These are phyloP conservation scores for human (Homo sapiens) DNA, from an alignment of 2,113 vertebrate genomes.

Conservation along the genomic window GRCh38 chr13:93012501-93013000, in stretches of 20 bases:
- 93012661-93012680: conserved; percentile 78
- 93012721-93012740: conserved; percentile 77
- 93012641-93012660: conserved; percentile 65
- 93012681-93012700: conserved; percentile 65
- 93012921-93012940: conserved; percentile 48
- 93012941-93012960: conserved; percentile 24
- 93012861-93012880: background rate
- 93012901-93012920: conserved; percentile 60
- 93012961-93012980: background rate
- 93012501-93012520: conserved; percentile 66
- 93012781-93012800: conserved; percentile 46
- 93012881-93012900: conserved; percentile 53
- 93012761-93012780: conserved; percentile 66
- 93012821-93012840: conserved; percentile 41
- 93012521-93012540: conserved; percentile 60
- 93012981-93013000: background rate
- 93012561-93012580: conserved; percentile 69
- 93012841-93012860: conserved; percentile 50
- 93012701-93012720: conserved; percentile 78
- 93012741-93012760: conserved; percentile 73
- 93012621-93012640: conserved; percentile 74
- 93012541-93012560: conserved; percentile 64
- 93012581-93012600: conserved; percentile 72
- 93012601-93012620: conserved; percentile 69
- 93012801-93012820: conserved; percentile 51